These are phyloP conservation scores for Macropodus opercularis DNA, from an alignment of 2,797 vertebrate species.

Conservation along the genomic window DNA sequence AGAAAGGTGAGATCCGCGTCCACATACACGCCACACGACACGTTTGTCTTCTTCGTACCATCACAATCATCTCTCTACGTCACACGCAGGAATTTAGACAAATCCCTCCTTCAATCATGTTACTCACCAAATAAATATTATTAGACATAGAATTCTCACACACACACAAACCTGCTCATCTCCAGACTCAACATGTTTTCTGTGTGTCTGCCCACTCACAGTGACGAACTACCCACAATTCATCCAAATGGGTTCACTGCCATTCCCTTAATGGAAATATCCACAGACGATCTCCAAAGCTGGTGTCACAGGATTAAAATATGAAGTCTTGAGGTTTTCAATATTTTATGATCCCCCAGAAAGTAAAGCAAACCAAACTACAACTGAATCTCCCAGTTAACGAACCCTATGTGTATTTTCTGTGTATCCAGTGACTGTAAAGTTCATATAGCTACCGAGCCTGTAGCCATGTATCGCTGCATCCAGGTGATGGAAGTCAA, in stretches of 20 bases:
- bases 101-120: slow-evolving; percentile 61
- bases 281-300: background rate
- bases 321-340: background rate
- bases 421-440: no score
- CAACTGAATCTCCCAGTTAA: background rate
- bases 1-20: slow-evolving; percentile 18
- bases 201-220: slow-evolving; percentile 34
- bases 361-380: background rate
- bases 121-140: slow-evolving; percentile 57
- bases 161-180: slow-evolving; percentile 30
- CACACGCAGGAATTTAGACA: slow-evolving; percentile 38
- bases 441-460: no score
- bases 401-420: background rate
- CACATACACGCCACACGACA: background rate
- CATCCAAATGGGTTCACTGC: background rate
- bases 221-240: slow-evolving; percentile 10
- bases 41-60: slow-evolving; percentile 32
- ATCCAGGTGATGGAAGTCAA: no score
- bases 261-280: background rate
- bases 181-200: slow-evolving; percentile 52
- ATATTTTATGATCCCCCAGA: background rate
- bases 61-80: slow-evolving; percentile 21
- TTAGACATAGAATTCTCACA: slow-evolving; percentile 17
- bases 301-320: background rate
- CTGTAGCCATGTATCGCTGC: no score